Percentiles rank a stretch among this genome's conserved stretches.
Conservation (phyloP, 2,113 vertebrate genomes). For the Pao palembangensis region DNA sequence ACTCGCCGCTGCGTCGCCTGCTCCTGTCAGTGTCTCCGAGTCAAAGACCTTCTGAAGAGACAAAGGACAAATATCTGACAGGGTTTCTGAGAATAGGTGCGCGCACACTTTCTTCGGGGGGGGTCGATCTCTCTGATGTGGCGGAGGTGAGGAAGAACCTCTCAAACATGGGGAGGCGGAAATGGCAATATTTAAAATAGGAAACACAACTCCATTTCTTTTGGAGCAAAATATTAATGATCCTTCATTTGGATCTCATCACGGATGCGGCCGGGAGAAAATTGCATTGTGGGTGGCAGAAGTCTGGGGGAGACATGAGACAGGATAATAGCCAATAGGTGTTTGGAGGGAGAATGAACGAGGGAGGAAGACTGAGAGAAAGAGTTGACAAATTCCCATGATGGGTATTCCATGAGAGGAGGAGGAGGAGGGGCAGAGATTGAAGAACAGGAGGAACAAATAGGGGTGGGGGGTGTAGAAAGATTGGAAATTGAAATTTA, state of each 20-base stretch:
- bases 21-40: constrained; percentile 50
- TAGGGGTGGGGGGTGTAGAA: constrained; percentile 56
- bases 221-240: constrained; percentile 79
- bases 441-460: constrained; percentile 17
- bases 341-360: constrained; percentile 60
- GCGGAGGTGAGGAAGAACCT: constrained; percentile 44
- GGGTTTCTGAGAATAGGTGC: constrained; percentile 32
- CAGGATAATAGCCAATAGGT: constrained; percentile 87
- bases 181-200: constrained; percentile 65
- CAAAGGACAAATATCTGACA: constrained; percentile 50
- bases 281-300: constrained; percentile 86
- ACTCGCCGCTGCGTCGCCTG: constrained; percentile 43
- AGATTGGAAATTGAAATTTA: constrained; percentile 93
- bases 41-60: constrained; percentile 62
- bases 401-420: constrained; percentile 49
- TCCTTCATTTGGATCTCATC: constrained; percentile 86
- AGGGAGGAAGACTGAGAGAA: constrained; percentile 58
- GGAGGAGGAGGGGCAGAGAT: not conserved
- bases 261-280: constrained; percentile 74
- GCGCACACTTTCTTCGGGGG: constrained; percentile 39
- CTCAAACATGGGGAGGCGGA: constrained; percentile 23
- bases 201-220: constrained; percentile 64
- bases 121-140: constrained; percentile 35
- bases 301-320: constrained; percentile 79
- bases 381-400: constrained; percentile 72